Percentiles rank a stretch among this genome's conserved stretches.
These are phyloP conservation scores for Scalopus aquaticus DNA, from an alignment of 2,113 vertebrate genomes.

Conservation along the genomic window DNA sequence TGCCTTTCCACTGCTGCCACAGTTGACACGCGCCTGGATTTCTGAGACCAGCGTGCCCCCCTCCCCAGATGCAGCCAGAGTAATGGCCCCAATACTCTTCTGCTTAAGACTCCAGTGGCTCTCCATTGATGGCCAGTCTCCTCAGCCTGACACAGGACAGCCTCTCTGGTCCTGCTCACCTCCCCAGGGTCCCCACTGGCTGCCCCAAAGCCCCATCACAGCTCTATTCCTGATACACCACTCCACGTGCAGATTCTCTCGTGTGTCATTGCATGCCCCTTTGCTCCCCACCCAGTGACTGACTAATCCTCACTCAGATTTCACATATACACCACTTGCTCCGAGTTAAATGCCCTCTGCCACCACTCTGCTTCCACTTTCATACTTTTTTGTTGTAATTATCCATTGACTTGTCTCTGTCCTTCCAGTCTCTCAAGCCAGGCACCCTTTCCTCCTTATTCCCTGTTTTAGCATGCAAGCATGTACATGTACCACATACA, in stretches of 20 bases:
- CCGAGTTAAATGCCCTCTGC: background rate
- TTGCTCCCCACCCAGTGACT: background rate
- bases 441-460: background rate
- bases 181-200: background rate
- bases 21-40: background rate
- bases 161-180: background rate
- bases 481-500: no score
- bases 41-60: background rate
- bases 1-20: background rate
- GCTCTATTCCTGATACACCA: background rate
- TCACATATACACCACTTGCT: background rate
- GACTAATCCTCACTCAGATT: background rate
- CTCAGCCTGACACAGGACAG: accelerated
- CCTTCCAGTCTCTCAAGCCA: background rate
- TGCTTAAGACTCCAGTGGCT: background rate
- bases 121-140: background rate
- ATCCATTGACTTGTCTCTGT: background rate
- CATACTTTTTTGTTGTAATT: background rate
- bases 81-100: background rate
- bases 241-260: background rate
- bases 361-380: background rate
- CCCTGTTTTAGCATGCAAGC: no score
- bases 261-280: background rate
- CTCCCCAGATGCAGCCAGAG: background rate
- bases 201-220: background rate